These are phyloP conservation scores for Atlantisia rogersi DNA, from an alignment of 2,113 vertebrate genomes.

Conservation along the genomic window DNA sequence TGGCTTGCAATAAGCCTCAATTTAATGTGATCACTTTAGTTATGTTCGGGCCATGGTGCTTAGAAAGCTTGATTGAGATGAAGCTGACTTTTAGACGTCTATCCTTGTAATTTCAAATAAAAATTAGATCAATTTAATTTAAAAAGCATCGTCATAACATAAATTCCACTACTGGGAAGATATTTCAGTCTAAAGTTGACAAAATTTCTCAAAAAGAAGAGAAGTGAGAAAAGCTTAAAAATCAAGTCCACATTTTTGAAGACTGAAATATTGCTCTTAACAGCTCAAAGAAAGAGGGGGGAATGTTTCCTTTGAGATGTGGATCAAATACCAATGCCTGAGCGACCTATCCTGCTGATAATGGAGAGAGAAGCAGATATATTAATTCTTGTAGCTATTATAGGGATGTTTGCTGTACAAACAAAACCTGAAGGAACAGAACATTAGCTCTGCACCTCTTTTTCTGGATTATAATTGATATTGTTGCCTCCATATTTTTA, in stretches of 20 bases:
- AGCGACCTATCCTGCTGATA: background rate
- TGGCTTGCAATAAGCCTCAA: background rate
- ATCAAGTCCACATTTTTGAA: background rate
- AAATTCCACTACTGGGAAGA: background rate
- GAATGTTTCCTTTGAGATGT: background rate
- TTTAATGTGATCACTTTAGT: background rate
- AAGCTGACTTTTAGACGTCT: background rate
- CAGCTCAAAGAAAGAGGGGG: background rate
- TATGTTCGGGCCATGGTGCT: background rate
- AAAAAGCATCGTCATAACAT: background rate
- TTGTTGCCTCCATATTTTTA: background rate
- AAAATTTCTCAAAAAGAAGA: background rate
- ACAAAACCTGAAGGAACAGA: background rate
- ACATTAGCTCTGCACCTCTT: background rate
- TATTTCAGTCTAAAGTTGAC: background rate
- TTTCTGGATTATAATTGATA: background rate
- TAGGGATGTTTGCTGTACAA: background rate
- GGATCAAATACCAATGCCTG: background rate
- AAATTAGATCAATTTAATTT: slow-evolving; percentile 24
- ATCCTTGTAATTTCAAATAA: slow-evolving; percentile 5
- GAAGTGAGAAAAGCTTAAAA: background rate
- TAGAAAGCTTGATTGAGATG: background rate
- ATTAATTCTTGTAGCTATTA: background rate
- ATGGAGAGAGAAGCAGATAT: background rate
- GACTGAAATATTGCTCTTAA: background rate